phyloP scores from a whole-genome alignment of 2,797 vertebrate genomes.

The Helicolenus hilgendorfi region DNA sequence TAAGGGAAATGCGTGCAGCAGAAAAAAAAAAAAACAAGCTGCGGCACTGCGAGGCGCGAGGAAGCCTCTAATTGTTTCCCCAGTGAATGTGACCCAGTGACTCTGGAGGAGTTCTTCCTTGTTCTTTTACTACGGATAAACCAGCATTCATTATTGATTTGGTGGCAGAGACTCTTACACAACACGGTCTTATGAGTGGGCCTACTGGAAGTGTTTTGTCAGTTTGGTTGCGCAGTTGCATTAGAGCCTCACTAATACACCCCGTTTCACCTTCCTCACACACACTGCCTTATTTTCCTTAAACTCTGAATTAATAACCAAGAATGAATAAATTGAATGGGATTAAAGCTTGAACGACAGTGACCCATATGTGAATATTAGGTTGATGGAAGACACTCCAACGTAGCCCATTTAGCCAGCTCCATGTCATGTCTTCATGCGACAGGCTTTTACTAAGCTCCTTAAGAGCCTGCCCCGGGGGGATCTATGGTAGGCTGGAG shows the following conservation, averaged over 20 bases:
- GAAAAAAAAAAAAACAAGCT: constrained; percentile 43
- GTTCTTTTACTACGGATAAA: constrained; percentile 79
- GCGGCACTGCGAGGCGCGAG: constrained; percentile 62
- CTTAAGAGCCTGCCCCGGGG: constrained; percentile 90
- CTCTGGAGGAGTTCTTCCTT: constrained; percentile 76
- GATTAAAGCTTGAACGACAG: constrained; percentile 84
- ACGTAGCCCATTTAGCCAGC: constrained; percentile 88
- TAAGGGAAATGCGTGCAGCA: constrained; percentile 59
- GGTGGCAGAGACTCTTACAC: constrained; percentile 70
- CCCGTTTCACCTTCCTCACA: constrained; percentile 36
- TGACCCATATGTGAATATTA: constrained; percentile 87
- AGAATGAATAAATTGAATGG: constrained; percentile 85
- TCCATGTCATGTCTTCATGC: constrained; percentile 90
- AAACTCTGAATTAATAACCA: constrained; percentile 82
- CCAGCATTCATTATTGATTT: constrained; percentile 85
- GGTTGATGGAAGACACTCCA: constrained; percentile 89
- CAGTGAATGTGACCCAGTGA: constrained; percentile 84
- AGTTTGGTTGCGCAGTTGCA: constrained; percentile 32
- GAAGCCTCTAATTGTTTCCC: constrained; percentile 88
- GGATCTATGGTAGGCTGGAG: constrained; percentile 88
- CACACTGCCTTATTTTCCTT: constrained; percentile 36
- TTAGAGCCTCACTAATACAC: constrained; percentile 35
- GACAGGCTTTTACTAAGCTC: constrained; percentile 91
- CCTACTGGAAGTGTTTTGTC: constrained; percentile 44
- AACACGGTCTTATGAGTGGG: constrained; percentile 58